Base-by-base conservation (phyloP, 2,797 vertebrate genomes). In the Echeneis naucrates region DNA sequence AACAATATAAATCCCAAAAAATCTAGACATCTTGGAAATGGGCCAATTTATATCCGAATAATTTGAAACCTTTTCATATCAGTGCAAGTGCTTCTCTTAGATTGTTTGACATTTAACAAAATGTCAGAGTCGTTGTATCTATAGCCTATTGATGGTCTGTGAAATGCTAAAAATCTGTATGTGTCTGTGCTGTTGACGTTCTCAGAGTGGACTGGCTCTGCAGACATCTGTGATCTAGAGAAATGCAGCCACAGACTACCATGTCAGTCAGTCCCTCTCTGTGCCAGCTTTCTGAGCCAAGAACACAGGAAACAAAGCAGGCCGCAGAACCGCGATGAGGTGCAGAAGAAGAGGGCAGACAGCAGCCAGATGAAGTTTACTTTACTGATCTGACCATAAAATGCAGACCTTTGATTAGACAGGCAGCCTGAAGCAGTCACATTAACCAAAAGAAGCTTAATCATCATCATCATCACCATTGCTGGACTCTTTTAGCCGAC, bases 371-470 rank as follows among this genome's bases (percentile, higher is more conserved):
- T 83, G 52, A 80, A 64, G 60, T 81, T 86, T 76, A 78, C 57
- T 82, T 65, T 56, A 72, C 73, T 60, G 58, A 84, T 81, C 66
- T 23, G 8, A 70, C 72, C 57, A 68, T 73, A 77, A 79, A 82
- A 78, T 84, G 62, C 61, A 80, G 51, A 78, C 51, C 86, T 87
- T 83, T 89, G 83, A 90, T 91, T 86, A 80, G 78, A 27, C 19
- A 80, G 64, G 60, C 58, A 77, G 83, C 71, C 82, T 68, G 65
- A 68, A 86, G 78, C 68, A 56, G 35, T 76, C 48, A 56, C 73
- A 52, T 80, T 62, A 82, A 80, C 71, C 79, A 67, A 47, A 26
- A 38, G 70, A 87, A 82, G 71, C 72, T 66, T 72, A 60, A 78
- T 85, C 82, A 73, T 84, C 76, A 61, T 78, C 77, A 68, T 84